A percentile compares a stretch with the other conserved stretches of the same genome.
phyloP scores from a whole-genome alignment of 1,140 invertebrate species.

The Eumaeus atala region DNA sequence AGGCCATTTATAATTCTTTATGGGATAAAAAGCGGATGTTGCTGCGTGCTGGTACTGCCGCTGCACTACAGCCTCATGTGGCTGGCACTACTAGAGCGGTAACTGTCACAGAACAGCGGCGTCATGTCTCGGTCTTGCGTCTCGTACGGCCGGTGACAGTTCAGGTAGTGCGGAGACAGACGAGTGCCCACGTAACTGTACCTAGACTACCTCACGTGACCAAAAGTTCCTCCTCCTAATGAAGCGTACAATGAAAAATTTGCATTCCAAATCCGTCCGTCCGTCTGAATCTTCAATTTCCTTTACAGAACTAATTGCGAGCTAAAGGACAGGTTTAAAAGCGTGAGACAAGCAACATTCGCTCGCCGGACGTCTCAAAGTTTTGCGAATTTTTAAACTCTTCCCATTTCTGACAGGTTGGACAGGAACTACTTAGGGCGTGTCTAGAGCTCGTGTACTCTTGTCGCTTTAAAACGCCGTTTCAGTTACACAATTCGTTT shows the following conservation, averaged over 20 bases:
- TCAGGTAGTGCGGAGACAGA: too few relatives aligned
- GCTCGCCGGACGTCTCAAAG: constrained; percentile 16
- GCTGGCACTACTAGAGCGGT: too few relatives aligned
- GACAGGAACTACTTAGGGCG: constrained; percentile 20
- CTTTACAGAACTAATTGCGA: constrained; percentile 14
- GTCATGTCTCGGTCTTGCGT: too few relatives aligned
- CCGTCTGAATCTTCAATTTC: constrained; percentile 5
- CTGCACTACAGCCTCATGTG: too few relatives aligned
- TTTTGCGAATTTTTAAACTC: constrained; percentile 26
- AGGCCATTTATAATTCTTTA: too few relatives aligned
- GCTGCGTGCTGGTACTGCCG: too few relatives aligned
- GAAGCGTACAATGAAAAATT: not conserved
- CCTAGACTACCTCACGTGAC: too few relatives aligned
- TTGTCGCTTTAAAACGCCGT: constrained; percentile 4
- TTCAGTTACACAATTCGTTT: constrained; percentile 1
- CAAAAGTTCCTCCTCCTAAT: too few relatives aligned
- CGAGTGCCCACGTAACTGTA: too few relatives aligned
- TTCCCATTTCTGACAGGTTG: constrained; percentile 18
- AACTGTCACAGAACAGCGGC: too few relatives aligned
- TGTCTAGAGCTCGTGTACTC: constrained; percentile 4
- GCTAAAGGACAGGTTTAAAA: constrained; percentile 19
- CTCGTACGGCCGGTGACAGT: too few relatives aligned
- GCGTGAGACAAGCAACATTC: constrained; percentile 19
- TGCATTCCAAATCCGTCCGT: constrained; percentile 1
- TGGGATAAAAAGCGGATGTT: too few relatives aligned